Conservation (phyloP, 2,797 vertebrate species). For the Alca torda region DNA sequence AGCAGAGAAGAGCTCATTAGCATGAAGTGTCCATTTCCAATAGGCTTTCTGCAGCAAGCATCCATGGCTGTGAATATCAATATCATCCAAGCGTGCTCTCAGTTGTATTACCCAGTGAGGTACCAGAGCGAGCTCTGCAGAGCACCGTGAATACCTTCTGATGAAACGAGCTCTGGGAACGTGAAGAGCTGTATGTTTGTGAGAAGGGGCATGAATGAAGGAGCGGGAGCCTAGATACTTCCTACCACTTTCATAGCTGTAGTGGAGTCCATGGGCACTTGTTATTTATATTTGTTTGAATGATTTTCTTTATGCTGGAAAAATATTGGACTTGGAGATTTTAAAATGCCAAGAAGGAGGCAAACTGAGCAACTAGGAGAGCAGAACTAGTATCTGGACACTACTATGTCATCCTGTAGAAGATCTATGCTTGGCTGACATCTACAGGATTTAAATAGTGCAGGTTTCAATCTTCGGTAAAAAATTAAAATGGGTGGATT, state of each 20-base stretch:
- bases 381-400: not conserved
- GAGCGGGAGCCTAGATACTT: not conserved
- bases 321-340: not conserved
- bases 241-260: not conserved
- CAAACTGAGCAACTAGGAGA: not conserved
- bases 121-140: not conserved
- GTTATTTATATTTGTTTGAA: not conserved
- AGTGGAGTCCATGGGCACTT: not conserved
- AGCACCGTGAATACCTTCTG: not conserved
- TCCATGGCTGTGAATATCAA: not conserved
- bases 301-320: not conserved
- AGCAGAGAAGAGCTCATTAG: not conserved
- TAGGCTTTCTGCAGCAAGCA: not conserved
- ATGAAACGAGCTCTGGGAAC: not conserved
- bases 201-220: not conserved
- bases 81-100: not conserved
- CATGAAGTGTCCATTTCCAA: not conserved
- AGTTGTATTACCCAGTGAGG: not conserved
- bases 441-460: not conserved
- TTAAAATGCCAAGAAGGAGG: not conserved
- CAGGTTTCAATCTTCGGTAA: not conserved
- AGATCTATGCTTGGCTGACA: constrained; percentile 1
- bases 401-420: not conserved
- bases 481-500: not conserved
- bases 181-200: not conserved